Evolutionary conservation across 2,888 invertebrate genomes (phyloP).

Genomic region (Brachyptera putata): DNA sequence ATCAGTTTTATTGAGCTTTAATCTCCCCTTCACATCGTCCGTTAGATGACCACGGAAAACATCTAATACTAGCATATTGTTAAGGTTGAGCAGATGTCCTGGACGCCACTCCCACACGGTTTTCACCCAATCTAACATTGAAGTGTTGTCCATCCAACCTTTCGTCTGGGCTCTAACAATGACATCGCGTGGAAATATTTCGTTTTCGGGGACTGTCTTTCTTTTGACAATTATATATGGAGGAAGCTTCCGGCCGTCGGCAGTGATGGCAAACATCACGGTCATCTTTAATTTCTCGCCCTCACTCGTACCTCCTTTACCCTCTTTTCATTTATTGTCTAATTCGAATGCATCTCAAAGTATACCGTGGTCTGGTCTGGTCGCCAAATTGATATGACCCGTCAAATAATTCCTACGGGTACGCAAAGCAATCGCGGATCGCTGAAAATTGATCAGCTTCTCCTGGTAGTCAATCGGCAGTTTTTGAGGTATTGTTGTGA

Average conservation of each 20-base stretch:
- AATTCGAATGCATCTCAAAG: constrained; percentile 14
- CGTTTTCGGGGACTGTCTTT: neutral
- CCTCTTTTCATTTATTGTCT: constrained; percentile 5
- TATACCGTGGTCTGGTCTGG: constrained; percentile 22
- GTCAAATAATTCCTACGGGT: neutral
- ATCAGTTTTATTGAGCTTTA: constrained; percentile 16
- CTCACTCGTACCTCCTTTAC: constrained; percentile 1
- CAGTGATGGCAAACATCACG: constrained; percentile 11
- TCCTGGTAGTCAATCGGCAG: constrained; percentile 23
- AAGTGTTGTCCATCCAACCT: constrained; percentile 8
- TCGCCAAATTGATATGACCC: constrained; percentile 22
- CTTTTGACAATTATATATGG: constrained; percentile 7
- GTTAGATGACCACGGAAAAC: constrained; percentile 25
- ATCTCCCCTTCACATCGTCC: constrained; percentile 2
- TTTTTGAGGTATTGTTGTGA: constrained; percentile 13
- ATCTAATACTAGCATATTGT: constrained; percentile 13
- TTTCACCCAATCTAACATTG: constrained; percentile 15
- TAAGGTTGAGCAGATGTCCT: constrained; percentile 1
- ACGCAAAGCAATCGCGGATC: constrained; percentile 7
- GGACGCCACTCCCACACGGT: constrained; percentile 10
- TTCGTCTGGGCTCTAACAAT: constrained; percentile 17
- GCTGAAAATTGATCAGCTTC: constrained; percentile 23
- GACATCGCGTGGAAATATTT: neutral
- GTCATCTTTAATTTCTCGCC: constrained; percentile 19
- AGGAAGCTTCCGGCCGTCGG: constrained; percentile 18